Evolutionary conservation across 1,140 invertebrate genomes (phyloP).

Genomic region (Pinna nobilis): DNA sequence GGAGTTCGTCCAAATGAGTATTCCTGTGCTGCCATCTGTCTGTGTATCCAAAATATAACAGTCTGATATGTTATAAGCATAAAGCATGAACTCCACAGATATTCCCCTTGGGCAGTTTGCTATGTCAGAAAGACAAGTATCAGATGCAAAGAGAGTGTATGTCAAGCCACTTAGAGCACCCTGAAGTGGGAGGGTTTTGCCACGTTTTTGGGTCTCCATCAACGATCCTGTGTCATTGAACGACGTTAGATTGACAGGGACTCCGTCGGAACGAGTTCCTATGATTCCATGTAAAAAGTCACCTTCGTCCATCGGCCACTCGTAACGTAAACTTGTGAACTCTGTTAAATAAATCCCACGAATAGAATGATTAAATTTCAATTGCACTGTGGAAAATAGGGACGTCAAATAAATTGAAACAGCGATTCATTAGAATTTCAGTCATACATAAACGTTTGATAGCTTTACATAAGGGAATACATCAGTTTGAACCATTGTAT

Average conservation of each 20-base stretch:
- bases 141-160: constrained; percentile 5
- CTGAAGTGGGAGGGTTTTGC: neutral
- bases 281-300: neutral
- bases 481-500: no score
- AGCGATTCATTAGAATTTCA: no score
- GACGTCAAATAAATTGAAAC: no score
- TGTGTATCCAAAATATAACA: constrained; percentile 13
- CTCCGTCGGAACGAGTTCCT: neutral
- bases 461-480: no score
- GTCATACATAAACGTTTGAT: no score
- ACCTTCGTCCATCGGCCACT: neutral
- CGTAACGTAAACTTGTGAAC: neutral
- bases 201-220: neutral
- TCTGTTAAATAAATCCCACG: neutral
- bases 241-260: neutral
- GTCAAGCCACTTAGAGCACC: neutral
- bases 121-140: neutral
- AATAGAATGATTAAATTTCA: no score
- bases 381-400: no score
- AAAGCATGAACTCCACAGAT: constrained; percentile 3
- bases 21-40: constrained; percentile 18
- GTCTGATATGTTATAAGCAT: neutral
- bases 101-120: neutral
- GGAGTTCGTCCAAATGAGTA: neutral
- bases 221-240: neutral